Conservation (phyloP, 2,888 invertebrate genomes). For the Phoenoteleia sp. region DNA sequence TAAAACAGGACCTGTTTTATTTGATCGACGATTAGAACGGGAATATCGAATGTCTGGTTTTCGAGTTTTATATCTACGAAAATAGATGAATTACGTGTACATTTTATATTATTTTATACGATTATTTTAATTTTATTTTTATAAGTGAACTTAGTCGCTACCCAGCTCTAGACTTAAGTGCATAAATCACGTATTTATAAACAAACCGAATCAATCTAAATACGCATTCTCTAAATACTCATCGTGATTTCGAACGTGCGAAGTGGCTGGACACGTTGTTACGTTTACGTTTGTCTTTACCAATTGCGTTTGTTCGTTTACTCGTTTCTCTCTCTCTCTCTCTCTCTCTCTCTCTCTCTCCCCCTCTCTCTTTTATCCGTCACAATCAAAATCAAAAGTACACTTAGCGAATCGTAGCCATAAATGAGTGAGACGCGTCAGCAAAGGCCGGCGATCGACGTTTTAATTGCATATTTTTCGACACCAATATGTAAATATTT, state of each 20-base stretch:
- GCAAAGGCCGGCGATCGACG: background rate
- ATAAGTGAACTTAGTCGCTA: constrained; percentile 79
- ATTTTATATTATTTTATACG: constrained; percentile 83
- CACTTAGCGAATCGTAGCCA: constrained; percentile 40
- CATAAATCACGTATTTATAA: constrained; percentile 59
- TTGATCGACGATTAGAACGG: background rate
- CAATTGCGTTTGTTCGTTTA: constrained; percentile 25
- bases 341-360: too few relatives aligned
- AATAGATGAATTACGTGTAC: constrained; percentile 77
- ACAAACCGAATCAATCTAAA: constrained; percentile 16
- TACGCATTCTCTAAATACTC: constrained; percentile 78
- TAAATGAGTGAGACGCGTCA: constrained; percentile 45
- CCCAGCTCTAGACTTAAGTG: constrained; percentile 70
- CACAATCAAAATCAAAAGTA: constrained; percentile 38
- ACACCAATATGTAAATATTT: constrained; percentile 56
- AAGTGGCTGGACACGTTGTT: constrained; percentile 78
- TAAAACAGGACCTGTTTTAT: background rate
- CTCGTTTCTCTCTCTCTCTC: constrained; percentile 1
- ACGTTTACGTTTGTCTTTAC: constrained; percentile 43
- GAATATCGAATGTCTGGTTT: constrained; percentile 52
- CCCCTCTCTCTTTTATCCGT: too few relatives aligned
- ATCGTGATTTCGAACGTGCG: constrained; percentile 76
- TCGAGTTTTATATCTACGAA: constrained; percentile 52
- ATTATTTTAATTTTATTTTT: constrained; percentile 84
- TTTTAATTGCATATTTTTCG: constrained; percentile 35